These are phyloP conservation scores for Mechanitis messenoides DNA, from an alignment of 2,888 invertebrate genomes.

Conservation along the genomic window DNA sequence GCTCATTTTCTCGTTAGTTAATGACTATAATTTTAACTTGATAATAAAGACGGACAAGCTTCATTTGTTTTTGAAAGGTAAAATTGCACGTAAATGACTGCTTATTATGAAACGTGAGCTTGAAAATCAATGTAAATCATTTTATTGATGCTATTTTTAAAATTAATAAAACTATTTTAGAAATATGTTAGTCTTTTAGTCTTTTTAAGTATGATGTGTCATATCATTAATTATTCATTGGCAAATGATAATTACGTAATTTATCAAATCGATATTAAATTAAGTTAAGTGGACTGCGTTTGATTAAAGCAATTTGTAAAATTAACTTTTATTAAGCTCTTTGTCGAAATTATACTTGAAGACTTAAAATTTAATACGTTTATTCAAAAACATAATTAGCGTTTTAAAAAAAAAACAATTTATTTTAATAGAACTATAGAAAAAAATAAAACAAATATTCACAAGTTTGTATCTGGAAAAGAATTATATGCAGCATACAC, in stretches of 20 bases:
- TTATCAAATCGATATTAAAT: slow-evolving; percentile 27
- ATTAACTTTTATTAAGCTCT: background rate
- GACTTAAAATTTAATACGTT: too few relatives aligned
- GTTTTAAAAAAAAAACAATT: too few relatives aligned
- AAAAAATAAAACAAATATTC: too few relatives aligned
- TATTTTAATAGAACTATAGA: too few relatives aligned
- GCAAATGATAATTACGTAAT: slow-evolving; percentile 25
- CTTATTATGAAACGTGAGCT: slow-evolving; percentile 66
- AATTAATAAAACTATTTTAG: too few relatives aligned
- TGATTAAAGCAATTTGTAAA: slow-evolving; percentile 16
- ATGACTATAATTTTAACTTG: slow-evolving; percentile 71
- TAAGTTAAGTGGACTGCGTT: slow-evolving; percentile 23
- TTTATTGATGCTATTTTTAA: slow-evolving; percentile 13
- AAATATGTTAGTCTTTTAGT: background rate
- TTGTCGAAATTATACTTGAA: too few relatives aligned
- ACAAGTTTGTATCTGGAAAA: background rate
- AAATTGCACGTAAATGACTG: slow-evolving; percentile 60
- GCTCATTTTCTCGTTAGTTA: slow-evolving; percentile 62
- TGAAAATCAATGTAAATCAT: slow-evolving; percentile 49
- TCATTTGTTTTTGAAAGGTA: slow-evolving; percentile 66
- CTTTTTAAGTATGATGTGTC: background rate
- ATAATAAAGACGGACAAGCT: slow-evolving; percentile 70
- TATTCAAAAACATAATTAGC: too few relatives aligned
- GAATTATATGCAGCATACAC: slow-evolving; percentile 30
- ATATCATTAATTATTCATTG: slow-evolving; percentile 19